phyloP scores from a whole-genome alignment of 2,888 invertebrate genomes.

The Melieria picta region DNA sequence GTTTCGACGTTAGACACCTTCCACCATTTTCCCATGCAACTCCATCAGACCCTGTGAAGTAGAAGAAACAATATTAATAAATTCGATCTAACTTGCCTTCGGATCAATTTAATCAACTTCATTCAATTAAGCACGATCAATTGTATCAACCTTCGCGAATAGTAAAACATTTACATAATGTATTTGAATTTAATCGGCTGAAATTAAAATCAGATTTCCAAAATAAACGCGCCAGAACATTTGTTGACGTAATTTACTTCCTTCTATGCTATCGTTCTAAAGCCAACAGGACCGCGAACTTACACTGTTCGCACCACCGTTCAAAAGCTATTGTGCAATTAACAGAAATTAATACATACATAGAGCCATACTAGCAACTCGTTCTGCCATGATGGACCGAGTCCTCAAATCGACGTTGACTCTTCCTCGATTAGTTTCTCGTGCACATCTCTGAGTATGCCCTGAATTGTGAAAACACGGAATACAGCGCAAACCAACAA shows the following conservation, averaged over 20 bases:
- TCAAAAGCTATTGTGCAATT: no score
- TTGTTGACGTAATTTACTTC: no score
- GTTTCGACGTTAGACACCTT: constrained; percentile 50
- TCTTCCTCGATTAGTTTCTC: constrained; percentile 45
- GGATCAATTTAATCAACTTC: neutral
- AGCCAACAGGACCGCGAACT: no score
- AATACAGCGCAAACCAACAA: no score
- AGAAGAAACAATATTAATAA: constrained; percentile 1
- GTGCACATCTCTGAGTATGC: constrained; percentile 52
- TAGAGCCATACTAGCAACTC: neutral
- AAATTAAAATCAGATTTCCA: neutral
- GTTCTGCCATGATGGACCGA: neutral
- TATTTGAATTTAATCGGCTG: no score
- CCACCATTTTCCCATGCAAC: constrained; percentile 85
- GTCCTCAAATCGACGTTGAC: constrained; percentile 11
- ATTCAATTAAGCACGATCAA: neutral
- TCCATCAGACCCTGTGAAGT: constrained; percentile 79
- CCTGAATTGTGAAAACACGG: constrained; percentile 41
- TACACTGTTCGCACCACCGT: no score
- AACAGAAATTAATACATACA: neutral
- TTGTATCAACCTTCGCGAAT: no score
- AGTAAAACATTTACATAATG: no score
- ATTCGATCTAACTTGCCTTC: neutral
- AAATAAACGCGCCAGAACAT: neutral
- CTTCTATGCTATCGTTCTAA: no score